Percentiles rank a stretch among this genome's conserved stretches.
These are phyloP conservation scores for Drosophila percnosoma DNA, from an alignment of 2,888 invertebrate species.

Conservation along the genomic window DNA sequence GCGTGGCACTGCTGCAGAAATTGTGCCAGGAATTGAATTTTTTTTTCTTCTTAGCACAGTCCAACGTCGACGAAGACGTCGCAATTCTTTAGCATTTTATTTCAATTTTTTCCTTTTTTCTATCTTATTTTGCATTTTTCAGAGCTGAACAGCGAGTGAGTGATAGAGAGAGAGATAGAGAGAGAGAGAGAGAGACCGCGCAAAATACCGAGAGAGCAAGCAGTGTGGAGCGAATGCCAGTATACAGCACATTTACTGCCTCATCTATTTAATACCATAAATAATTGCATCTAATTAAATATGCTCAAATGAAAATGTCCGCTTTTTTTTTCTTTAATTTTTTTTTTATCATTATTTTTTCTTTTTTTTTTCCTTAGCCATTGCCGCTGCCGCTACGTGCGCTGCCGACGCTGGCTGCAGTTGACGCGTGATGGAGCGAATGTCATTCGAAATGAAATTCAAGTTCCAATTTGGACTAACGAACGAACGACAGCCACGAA, in stretches of 20 bases:
- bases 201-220: background rate
- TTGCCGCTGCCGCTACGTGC: constrained; percentile 58
- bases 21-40: constrained; percentile 77
- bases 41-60: constrained; percentile 46
- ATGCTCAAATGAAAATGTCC: constrained; percentile 85
- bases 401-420: constrained; percentile 76
- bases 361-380: constrained; percentile 10
- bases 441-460: constrained; percentile 84
- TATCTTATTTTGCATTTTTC: constrained; percentile 61
- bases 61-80: constrained; percentile 67
- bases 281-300: constrained; percentile 85
- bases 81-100: constrained; percentile 82
- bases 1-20: constrained; percentile 70
- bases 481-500: constrained; percentile 50
- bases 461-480: constrained; percentile 81
- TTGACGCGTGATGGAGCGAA: constrained; percentile 85
- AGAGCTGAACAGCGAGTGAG: constrained; percentile 19
- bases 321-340: constrained; percentile 58
- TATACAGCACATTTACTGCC: constrained; percentile 83
- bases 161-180: constrained; percentile 2
- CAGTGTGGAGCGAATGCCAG: constrained; percentile 44
- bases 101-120: constrained; percentile 77
- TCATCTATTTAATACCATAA: constrained; percentile 85
- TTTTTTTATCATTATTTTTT: constrained; percentile 4
- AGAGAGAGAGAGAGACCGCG: constrained; percentile 1